Conservation (phyloP, 2,888 invertebrate genomes). For the Bellardia bayeri region DNA sequence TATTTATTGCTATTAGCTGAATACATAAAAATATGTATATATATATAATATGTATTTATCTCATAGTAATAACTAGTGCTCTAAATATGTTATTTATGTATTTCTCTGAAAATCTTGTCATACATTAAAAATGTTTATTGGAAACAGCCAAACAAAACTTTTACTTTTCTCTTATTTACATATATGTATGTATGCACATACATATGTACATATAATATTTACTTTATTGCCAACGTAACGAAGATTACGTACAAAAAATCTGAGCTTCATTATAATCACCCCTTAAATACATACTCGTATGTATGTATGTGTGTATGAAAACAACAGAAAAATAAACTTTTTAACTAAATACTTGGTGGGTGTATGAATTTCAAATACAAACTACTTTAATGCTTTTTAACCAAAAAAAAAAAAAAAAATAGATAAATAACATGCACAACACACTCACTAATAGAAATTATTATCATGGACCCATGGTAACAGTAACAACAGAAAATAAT, state of each 20-base stretch:
- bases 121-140: no score
- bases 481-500: slow-evolving; percentile 36
- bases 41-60: no score
- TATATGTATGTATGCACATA: no score
- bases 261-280: slow-evolving; percentile 16
- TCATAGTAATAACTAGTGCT: no score
- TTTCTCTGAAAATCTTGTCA: no score
- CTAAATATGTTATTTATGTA: no score
- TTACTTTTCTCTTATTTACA: no score
- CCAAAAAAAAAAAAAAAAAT: not conserved
- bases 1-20: no score
- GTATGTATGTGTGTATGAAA: no score
- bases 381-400: slow-evolving; percentile 8
- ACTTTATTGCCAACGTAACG: not conserved
- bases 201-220: no score
- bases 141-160: no score
- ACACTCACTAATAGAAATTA: slow-evolving; percentile 19
- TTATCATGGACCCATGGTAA: slow-evolving; percentile 29
- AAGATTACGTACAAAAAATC: not conserved
- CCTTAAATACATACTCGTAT: not conserved
- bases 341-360: not conserved
- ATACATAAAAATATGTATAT: no score
- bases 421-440: not conserved
- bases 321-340: not conserved
- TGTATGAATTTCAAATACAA: slow-evolving; percentile 27